Base-by-base conservation (phyloP, 2,113 vertebrate species). In the Hassar affinis region DNA sequence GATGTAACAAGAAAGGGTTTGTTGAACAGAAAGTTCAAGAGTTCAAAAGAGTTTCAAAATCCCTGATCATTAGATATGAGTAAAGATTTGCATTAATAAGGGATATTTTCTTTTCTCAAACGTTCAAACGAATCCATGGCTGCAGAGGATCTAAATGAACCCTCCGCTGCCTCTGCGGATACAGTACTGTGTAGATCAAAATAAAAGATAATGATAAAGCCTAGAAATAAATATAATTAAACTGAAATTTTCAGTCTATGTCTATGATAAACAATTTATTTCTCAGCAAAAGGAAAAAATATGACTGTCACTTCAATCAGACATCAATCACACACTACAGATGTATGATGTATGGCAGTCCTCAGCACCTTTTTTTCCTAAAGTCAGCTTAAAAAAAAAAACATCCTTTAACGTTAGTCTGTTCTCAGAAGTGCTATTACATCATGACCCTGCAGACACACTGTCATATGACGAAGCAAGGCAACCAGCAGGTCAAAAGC, bases 371-470 rank as follows among this genome's bases (percentile, higher is more conserved):
- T 79, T 78, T 18, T 33, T 62, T 25, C 10, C 20, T 38, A 8
- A 5, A 7, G 9, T 71, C 38, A 45, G 38, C 38, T 14, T 9
- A 30, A 66, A 20, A 9, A 15, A 64, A 38, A 17, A 14, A 33
- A 64, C 62, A 35, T 15, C 62, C 18, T n/a, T 79, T 79, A 49
- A 33, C 2, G 11, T 80, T 61, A 64, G n/a, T 66, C 78, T 38
- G 30, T 30, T 80, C 62, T 47, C 14, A 49, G 78, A 79, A 45
- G 78, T 10, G 45, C 8, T 12, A 51, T 33, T 33, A 64, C 59
- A 64, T 66, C 45, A 80, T 54, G 20, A 33, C 45, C 27, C n/a
- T 49, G 45, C 45, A 66, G 49, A 66, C 78, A 49, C 38, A 11
- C 15, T 11, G 35, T 78, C 76, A 57, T 35, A 18, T 42, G 51